Evolutionary conservation across 2,888 invertebrate species (phyloP), one percentile per base, ranked within the genome.

Genomic region (Drosophila pseudotalamancana): DNA sequence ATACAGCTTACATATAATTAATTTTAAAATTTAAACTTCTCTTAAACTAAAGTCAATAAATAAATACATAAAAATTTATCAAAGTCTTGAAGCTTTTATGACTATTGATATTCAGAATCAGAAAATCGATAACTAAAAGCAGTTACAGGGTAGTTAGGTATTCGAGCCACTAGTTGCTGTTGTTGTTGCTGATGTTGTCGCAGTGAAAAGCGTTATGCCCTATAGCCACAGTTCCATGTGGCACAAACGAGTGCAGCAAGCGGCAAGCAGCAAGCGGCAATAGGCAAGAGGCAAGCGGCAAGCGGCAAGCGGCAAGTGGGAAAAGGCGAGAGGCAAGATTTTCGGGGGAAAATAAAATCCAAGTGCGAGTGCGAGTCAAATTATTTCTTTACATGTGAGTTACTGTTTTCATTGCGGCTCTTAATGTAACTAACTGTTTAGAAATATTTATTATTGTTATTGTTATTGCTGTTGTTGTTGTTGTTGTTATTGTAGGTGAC

Each of bases 341-440:
- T 82, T 83, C 80, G 87, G 80, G 88, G 88, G 87, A 89, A 89
- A 89, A 89, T 89, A 88, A 89, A 83, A 90, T 89, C 89, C 90
- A 89, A 61, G 63, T 82, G 82, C 27, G 54, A 54, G 55, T 59
- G 57, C 78, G 76, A 87, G 79, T 87, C 85, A 83, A 89, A 88
- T 85, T 87, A 88, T 88, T 84, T 89, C 85, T 88, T 84, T 75
- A 79, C 84, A 82, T 80, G 84, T 77, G 82, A 89, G 84, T 88
- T 86, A 88, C 87, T 72, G 87, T 85, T 87, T 85, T 85, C 87
- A 85, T 88, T 88, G 87, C 88, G 88, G 82, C 88, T 84, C 87
- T 84, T 84, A 84, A 84, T 88, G 84, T 84, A 88, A 84, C 84
- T 84, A 88, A 88, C 84, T 84, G 83, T 84, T 84, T 84, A 86